Conservation (phyloP, 1,140 invertebrate species). For the Drosophila teissieri region DNA sequence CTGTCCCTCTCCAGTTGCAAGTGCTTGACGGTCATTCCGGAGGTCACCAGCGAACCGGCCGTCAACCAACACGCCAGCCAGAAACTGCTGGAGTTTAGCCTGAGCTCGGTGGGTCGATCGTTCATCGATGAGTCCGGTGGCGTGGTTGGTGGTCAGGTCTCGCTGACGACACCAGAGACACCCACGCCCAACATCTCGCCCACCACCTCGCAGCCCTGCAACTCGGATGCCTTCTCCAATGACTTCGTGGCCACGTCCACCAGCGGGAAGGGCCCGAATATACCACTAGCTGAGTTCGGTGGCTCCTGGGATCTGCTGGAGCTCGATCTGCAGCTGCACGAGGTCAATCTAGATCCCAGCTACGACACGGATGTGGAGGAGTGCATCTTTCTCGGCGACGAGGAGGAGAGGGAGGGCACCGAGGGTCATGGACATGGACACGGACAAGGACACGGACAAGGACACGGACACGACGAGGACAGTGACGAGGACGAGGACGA, state of each 20-base stretch:
- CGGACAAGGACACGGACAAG: constrained; percentile 78
- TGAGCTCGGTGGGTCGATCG: constrained; percentile 82
- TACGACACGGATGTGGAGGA: constrained; percentile 86
- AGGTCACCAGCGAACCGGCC: constrained; percentile 56
- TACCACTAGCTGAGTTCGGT: constrained; percentile 78
- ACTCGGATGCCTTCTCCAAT: constrained; percentile 83
- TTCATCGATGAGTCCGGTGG: constrained; percentile 76
- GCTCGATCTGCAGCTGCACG: constrained; percentile 81
- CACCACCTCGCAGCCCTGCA: constrained; percentile 85
- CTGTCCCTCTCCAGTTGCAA: constrained; percentile 71
- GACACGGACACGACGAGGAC: constrained; percentile 79
- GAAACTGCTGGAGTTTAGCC: constrained; percentile 78
- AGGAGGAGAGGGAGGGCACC: constrained; percentile 16
- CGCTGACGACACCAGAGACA: constrained; percentile 86
- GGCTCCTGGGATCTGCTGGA: constrained; percentile 84
- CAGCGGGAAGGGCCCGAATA: constrained; percentile 22
- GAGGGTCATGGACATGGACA: constrained; percentile 55
- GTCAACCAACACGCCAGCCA: constrained; percentile 21
- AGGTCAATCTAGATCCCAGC: constrained; percentile 83
- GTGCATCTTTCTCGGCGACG: constrained; percentile 86
- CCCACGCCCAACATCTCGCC: constrained; percentile 87
- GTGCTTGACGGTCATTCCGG: constrained; percentile 79
- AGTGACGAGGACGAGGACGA: constrained; percentile 68
- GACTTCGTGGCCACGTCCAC: constrained; percentile 71
- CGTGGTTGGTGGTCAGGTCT: constrained; percentile 51